These are phyloP conservation scores for Lysandra coridon DNA, from an alignment of 2,888 invertebrate species.

Conservation along the genomic window DNA sequence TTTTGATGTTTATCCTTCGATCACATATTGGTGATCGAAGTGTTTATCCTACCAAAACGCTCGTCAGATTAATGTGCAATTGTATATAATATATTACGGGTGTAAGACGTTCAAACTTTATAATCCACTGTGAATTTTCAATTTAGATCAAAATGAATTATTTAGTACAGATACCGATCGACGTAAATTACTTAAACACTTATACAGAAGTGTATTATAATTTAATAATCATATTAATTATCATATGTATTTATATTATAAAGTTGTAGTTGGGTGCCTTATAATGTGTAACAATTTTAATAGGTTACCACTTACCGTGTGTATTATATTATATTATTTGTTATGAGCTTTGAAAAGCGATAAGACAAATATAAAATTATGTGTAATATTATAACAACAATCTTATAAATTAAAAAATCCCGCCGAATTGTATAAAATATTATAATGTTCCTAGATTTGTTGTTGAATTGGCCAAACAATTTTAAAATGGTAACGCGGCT, in stretches of 20 bases:
- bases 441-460: not conserved
- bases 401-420: not conserved
- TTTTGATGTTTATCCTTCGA: too few relatives aligned
- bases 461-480: not conserved
- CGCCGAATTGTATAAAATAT: not conserved
- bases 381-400: not conserved
- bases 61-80: too few relatives aligned
- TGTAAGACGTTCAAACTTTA: too few relatives aligned
- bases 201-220: too few relatives aligned
- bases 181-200: too few relatives aligned
- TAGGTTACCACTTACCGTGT: not conserved
- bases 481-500: not conserved
- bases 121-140: too few relatives aligned
- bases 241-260: not conserved
- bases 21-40: too few relatives aligned
- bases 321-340: not conserved
- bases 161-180: too few relatives aligned
- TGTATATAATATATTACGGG: too few relatives aligned
- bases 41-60: too few relatives aligned
- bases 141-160: too few relatives aligned
- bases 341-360: not conserved
- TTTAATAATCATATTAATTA: not conserved
- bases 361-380: not conserved
- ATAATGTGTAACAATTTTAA: constrained; percentile 11
- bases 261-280: constrained; percentile 21